phyloP scores from a whole-genome alignment of 2,797 vertebrate species.

The Sebastes hubbsi region DNA sequence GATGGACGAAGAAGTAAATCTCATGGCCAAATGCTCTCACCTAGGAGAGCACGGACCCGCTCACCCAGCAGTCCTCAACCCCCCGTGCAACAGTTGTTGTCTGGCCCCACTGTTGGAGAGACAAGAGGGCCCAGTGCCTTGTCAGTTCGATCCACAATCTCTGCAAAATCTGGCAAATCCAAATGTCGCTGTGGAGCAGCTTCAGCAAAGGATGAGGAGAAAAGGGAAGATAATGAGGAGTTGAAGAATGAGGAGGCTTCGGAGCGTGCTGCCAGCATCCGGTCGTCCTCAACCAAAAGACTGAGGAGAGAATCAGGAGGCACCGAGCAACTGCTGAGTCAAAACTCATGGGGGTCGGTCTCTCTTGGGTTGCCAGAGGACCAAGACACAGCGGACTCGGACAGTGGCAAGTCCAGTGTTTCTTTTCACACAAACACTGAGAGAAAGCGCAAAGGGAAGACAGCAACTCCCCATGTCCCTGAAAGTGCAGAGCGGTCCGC shows the following conservation, averaged over 20 bases:
- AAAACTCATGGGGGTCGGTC: conserved; percentile 65
- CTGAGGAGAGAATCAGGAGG: conserved; percentile 59
- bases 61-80: conserved; percentile 19
- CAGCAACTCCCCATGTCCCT: not conserved
- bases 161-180: conserved; percentile 56
- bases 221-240: conserved; percentile 4
- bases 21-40: conserved; percentile 44
- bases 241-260: conserved; percentile 17
- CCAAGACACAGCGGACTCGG: conserved; percentile 56
- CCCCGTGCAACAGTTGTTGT: conserved; percentile 26
- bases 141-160: conserved; percentile 53
- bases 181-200: conserved; percentile 58
- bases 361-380: conserved; percentile 71
- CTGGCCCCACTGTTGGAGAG: conserved; percentile 16
- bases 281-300: conserved; percentile 42
- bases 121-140: conserved; percentile 58
- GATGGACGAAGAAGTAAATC: conserved; percentile 14
- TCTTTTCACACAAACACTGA: conserved; percentile 10
- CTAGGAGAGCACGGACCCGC: conserved; percentile 14
- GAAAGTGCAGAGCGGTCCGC: not conserved
- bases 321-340: conserved; percentile 46
- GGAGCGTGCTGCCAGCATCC: conserved; percentile 40
- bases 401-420: conserved; percentile 62
- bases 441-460: not conserved
- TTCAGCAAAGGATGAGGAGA: conserved; percentile 3